Evolutionary conservation across 2,888 invertebrate genomes (phyloP).

Genomic region (Catocala nupta): DNA sequence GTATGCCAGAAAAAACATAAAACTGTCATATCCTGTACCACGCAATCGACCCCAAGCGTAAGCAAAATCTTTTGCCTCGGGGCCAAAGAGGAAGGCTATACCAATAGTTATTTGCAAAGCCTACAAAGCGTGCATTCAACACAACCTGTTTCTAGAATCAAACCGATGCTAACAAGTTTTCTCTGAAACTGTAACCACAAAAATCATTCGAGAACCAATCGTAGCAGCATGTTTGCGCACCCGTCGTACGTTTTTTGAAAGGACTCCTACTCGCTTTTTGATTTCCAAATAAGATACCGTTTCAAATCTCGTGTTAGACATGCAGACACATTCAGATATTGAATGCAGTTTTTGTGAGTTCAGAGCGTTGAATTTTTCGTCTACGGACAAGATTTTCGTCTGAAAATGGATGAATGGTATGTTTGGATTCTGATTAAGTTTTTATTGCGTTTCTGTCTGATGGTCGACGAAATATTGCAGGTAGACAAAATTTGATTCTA

Average conservation of each 20-base stretch:
- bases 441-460: conserved; percentile 36
- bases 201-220: conserved; percentile 40
- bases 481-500: not conserved
- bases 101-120: too few relatives aligned
- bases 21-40: too few relatives aligned
- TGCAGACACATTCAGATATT: conserved; percentile 56
- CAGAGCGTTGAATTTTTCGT: conserved; percentile 44
- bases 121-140: not conserved
- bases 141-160: not conserved
- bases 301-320: conserved; percentile 66
- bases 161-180: not conserved
- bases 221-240: conserved; percentile 59
- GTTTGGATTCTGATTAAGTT: conserved; percentile 43
- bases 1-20: too few relatives aligned
- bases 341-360: conserved; percentile 58
- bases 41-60: too few relatives aligned
- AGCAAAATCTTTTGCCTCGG: too few relatives aligned
- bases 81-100: too few relatives aligned
- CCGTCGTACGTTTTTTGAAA: conserved; percentile 65
- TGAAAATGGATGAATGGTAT: conserved; percentile 41
- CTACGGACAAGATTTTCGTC: conserved; percentile 36
- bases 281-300: conserved; percentile 78
- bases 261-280: conserved; percentile 63
- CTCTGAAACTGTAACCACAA: not conserved
- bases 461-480: not conserved